Percentiles rank a stretch among this genome's conserved stretches.
Conservation (phyloP, 2,797 vertebrate species). For the Tadarida brasiliensis region DNA sequence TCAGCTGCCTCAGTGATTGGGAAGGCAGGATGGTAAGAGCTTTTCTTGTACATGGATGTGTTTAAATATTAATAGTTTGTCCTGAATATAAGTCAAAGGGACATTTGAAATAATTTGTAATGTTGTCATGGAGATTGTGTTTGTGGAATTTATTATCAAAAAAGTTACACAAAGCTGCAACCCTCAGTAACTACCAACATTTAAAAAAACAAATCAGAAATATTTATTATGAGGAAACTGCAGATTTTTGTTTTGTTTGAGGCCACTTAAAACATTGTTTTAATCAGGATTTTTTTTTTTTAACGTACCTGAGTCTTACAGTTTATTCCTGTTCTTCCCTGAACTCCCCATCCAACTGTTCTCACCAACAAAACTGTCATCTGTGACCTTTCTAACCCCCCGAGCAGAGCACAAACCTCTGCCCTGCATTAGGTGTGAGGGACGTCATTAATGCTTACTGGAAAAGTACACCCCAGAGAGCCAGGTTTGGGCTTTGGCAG, state of each 20-base stretch:
- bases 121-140: conserved; percentile 62
- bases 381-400: conserved; percentile 68
- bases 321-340: conserved; percentile 44
- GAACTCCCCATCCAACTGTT: neutral
- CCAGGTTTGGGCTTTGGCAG: conserved; percentile 73
- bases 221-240: conserved; percentile 46
- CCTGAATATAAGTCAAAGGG: conserved; percentile 53
- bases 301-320: conserved; percentile 58
- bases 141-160: conserved; percentile 59
- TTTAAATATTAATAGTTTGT: conserved; percentile 69
- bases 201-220: conserved; percentile 52
- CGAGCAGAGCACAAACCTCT: conserved; percentile 71
- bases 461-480: conserved; percentile 71
- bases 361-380: conserved; percentile 60
- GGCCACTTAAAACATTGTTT: conserved; percentile 56
- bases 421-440: conserved; percentile 61
- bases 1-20: conserved; percentile 76
- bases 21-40: conserved; percentile 81
- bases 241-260: conserved; percentile 43
- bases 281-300: conserved; percentile 59
- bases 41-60: conserved; percentile 73
- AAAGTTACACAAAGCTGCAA: conserved; percentile 58
- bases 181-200: conserved; percentile 15
- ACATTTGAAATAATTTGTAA: conserved; percentile 52
- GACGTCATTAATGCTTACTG: conserved; percentile 76